A percentile compares a stretch with the other conserved stretches of the same genome.
Evolutionary conservation across 2,113 vertebrate genomes (phyloP).

Genomic region (Lophura nycthemera): DNA sequence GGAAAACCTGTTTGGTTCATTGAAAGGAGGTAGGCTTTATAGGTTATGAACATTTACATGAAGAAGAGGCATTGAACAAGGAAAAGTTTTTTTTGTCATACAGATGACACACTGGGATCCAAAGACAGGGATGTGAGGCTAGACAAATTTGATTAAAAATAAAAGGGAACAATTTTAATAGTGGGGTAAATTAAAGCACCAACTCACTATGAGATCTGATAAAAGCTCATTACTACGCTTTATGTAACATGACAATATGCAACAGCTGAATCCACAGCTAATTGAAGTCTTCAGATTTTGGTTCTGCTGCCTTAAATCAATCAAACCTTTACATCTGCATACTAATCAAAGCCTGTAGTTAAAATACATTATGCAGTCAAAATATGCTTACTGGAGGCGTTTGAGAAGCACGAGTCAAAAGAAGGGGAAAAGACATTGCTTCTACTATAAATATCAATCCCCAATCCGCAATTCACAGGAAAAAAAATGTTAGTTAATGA

Average conservation of each 20-base stretch:
- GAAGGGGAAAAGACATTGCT: background rate
- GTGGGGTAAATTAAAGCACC: background rate
- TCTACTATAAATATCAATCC: background rate
- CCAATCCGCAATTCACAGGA: background rate
- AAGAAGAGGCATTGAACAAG: background rate
- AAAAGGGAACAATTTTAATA: background rate
- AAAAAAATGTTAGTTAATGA: background rate
- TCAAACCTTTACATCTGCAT: background rate
- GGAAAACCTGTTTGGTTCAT: background rate
- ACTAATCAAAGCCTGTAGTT: background rate
- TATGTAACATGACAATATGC: background rate
- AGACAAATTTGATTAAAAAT: background rate
- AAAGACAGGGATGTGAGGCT: background rate
- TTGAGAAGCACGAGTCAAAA: background rate
- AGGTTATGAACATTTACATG: background rate
- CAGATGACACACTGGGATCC: background rate
- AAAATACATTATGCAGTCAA: background rate
- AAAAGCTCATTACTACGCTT: background rate
- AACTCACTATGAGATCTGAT: background rate
- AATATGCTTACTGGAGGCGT: background rate
- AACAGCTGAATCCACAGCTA: background rate
- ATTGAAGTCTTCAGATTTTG: background rate
- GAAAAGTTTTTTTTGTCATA: background rate
- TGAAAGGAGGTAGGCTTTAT: background rate
- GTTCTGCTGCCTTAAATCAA: background rate